Percentiles rank a stretch among this genome's conserved stretches.
Evolutionary conservation across 2,113 vertebrate genomes (phyloP).

Genomic region (Gopherus flavomarginatus): DNA sequence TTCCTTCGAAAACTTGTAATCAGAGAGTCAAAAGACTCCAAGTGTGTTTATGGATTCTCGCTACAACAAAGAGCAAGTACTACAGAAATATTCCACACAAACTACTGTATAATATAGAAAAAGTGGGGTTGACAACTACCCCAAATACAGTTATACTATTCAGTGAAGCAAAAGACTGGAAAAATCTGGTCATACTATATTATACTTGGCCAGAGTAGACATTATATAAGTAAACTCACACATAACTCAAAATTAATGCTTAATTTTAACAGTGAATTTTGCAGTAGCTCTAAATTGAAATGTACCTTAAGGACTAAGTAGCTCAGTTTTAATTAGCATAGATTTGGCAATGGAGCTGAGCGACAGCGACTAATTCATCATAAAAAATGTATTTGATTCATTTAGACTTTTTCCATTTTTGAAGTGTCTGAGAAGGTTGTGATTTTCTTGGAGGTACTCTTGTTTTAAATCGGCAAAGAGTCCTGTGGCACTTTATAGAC

Average conservation of each 20-base stretch:
- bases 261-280: accelerated
- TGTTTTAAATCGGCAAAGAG: background rate
- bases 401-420: accelerated
- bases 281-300: accelerated
- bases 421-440: background rate
- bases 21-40: background rate
- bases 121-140: accelerated
- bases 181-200: background rate
- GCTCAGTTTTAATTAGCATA: background rate
- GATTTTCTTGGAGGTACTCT: background rate
- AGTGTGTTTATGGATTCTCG: accelerated
- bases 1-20: background rate
- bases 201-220: accelerated
- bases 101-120: accelerated
- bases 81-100: accelerated
- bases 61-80: background rate
- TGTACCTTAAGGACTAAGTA: background rate
- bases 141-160: accelerated
- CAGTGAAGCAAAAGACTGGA: background rate
- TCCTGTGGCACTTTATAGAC: too few relatives aligned
- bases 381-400: accelerated
- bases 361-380: accelerated
- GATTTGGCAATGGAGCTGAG: background rate
- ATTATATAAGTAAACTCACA: accelerated
- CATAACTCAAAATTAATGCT: accelerated